Base-by-base conservation (phyloP, 2,888 invertebrate genomes). In the Netelia virgata region DNA sequence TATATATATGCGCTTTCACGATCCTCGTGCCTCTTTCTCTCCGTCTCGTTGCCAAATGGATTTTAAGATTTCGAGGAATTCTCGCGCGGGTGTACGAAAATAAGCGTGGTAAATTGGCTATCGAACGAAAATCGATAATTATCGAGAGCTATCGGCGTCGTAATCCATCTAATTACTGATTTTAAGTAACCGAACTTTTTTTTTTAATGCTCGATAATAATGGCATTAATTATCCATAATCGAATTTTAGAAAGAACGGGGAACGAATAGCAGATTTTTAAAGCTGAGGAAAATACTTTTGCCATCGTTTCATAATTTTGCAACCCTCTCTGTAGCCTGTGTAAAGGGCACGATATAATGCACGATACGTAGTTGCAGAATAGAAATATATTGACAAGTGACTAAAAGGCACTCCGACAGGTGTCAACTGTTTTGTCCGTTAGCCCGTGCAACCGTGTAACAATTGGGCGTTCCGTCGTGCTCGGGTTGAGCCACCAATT, bases 361-460 rank as follows among this genome's bases (percentile, higher is more conserved):
- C 18, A 69, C 14, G 20, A 50, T 53, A 18, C 10, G 72, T 23
- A 10, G 14, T 53, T 70, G n/a, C 5, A 28, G 61, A 10, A 23
- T 1, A 64, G 72, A 72, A 79, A 64, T 64, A 55, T 63, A 78
- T 61, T 36, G 70, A 70, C 77, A 61, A 50, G 68, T 64, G 69
- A 47, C 53, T 63, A 59, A 64, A 50, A 28, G 55, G 16, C 79
- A 79, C 64, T 72, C 79, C 79, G 79, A 82, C 75, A 74, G 74
- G 69, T 79, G 83, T 79, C 78, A 83, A 83, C 74, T 50, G 69
- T 79, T 83, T 74, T 55, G 63, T 36, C 43, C 28, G 43, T 64
- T 53, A 20, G 43, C 59, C 36, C 59, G 74, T 74, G 75, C 57
- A 57, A 57, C 57, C 75, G 68, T 53, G 68, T 53, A 73, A 81